These are phyloP conservation scores for Gari tellinella DNA, from an alignment of 2,888 invertebrate species.

Conservation along the genomic window DNA sequence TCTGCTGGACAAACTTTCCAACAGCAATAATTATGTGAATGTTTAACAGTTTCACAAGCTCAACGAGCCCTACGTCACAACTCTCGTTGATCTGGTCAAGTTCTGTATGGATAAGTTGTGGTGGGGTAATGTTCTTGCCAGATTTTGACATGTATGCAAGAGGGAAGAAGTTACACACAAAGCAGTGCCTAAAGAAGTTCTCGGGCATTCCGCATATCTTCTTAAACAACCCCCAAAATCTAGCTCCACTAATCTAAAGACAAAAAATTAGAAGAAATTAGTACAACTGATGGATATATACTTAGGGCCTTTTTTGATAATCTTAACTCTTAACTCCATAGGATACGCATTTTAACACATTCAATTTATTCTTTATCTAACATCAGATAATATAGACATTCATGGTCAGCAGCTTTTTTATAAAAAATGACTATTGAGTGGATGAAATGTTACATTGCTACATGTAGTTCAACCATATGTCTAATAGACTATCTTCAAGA, in stretches of 20 bases:
- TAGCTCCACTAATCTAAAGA: conserved; percentile 87
- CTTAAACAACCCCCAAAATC: conserved; percentile 93
- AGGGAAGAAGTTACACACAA: conserved; percentile 96
- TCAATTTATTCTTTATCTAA: no score
- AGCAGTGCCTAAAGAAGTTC: conserved; percentile 91
- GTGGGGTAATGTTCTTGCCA: conserved; percentile 94
- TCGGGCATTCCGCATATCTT: conserved; percentile 89
- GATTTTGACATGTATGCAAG: conserved; percentile 91
- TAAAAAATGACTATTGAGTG: no score
- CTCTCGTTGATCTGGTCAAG: conserved; percentile 75
- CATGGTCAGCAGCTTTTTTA: no score
- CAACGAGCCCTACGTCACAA: conserved; percentile 90
- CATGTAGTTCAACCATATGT: no score
- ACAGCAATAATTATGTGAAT: conserved; percentile 91
- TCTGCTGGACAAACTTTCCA: conserved; percentile 86
- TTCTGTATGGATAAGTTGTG: conserved; percentile 87
- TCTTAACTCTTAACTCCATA: no score
- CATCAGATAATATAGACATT: no score
- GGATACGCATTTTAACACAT: no score
- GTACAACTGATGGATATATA: no score
- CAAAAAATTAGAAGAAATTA: neutral
- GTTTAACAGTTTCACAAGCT: conserved; percentile 89
- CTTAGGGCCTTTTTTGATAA: no score
- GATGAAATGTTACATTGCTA: no score
- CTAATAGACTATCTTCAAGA: no score